Percentiles rank a stretch among this genome's conserved stretches.
phyloP scores from a whole-genome alignment of 2,888 invertebrate genomes.

The Xiphydria camelus region DNA sequence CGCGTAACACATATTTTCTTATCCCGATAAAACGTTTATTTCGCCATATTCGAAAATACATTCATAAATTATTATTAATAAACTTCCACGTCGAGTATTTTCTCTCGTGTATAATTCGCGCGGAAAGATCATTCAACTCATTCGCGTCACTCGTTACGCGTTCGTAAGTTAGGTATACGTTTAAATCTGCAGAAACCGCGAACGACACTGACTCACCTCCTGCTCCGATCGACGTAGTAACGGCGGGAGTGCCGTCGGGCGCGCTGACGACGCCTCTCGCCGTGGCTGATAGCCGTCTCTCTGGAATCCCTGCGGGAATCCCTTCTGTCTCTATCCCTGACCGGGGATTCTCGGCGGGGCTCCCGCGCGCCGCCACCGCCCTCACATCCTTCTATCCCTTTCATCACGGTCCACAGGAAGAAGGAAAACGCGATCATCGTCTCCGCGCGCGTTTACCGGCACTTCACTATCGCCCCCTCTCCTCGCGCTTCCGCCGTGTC shows the following conservation, averaged over 20 bases:
- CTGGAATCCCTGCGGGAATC: slow-evolving; percentile 33
- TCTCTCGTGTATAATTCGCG: no score
- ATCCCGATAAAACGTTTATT: no score
- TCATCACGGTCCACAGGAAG: slow-evolving; percentile 42
- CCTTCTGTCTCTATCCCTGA: slow-evolving; percentile 21
- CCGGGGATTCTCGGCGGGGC: slow-evolving; percentile 30
- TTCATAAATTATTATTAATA: no score
- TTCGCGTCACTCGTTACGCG: no score
- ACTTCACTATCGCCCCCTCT: no score
- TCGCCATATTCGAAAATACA: no score
- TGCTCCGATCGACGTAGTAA: slow-evolving; percentile 43
- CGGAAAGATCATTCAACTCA: no score
- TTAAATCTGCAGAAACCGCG: no score
- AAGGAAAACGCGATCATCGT: slow-evolving; percentile 45
- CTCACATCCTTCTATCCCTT: slow-evolving; percentile 22
- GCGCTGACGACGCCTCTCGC: slow-evolving; percentile 38
- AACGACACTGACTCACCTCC: slow-evolving; percentile 49
- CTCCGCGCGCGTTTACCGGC: not conserved
- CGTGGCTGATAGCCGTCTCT: slow-evolving; percentile 29
- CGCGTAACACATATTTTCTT: no score
- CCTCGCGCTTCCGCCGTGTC: no score
- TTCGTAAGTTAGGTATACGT: no score
- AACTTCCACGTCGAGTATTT: no score
- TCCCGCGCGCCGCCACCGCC: slow-evolving; percentile 25
- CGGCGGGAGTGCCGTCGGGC: slow-evolving; percentile 44